Base-by-base conservation (phyloP, 1,140 invertebrate species). In the Hyles vespertilio region DNA sequence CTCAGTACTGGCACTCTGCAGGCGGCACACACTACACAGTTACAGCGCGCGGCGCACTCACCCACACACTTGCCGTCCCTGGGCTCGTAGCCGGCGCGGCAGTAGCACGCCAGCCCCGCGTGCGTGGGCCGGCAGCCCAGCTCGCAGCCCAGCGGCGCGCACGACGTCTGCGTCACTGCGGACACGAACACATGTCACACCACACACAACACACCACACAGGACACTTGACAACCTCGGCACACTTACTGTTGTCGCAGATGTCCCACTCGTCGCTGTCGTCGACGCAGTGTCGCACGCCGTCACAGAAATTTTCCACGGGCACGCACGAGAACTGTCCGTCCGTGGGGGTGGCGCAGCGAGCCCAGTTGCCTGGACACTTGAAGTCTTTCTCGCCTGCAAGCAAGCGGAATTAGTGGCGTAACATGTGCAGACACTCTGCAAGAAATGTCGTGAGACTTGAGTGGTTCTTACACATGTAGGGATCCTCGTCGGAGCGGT, bases 41-140 rank as follows among this genome's bases (percentile, higher is more conserved):
- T 22, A 22, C 22, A 22, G 22, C 22, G 22, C 22, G 22, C 22
- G 22, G 22, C 22, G 22, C 22, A 22, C 85, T 80, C 76, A 94
- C 92, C 92, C 44, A 92, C 81, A 72, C 94, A 95, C 48, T 84
- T 85, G 43, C 89, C 91, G 34, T 90, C 92, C 59, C 92, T 90
- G 2, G 92, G 91, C 71, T 94, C 92, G 82, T 94, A 92, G 33
- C 96, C 96, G 40, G 89, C 78, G 8, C 91, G 91, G 85, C 95
- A 96, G 77, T 91, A 94, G 87, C 96, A 98, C 49, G 92, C 89
- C 8, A 92, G 89, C 1, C 95, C 93, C 79, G 90, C 89, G 68
- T 92, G 81, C 77, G 93, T 93, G 57, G 92, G 84, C 70, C 90
- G 91, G 89, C 94, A 93, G 60, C 91, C 90, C 90, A 93, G 91